Base-by-base conservation (phyloP, 2,113 vertebrate genomes). In the Dissostichus mawsoni region DNA sequence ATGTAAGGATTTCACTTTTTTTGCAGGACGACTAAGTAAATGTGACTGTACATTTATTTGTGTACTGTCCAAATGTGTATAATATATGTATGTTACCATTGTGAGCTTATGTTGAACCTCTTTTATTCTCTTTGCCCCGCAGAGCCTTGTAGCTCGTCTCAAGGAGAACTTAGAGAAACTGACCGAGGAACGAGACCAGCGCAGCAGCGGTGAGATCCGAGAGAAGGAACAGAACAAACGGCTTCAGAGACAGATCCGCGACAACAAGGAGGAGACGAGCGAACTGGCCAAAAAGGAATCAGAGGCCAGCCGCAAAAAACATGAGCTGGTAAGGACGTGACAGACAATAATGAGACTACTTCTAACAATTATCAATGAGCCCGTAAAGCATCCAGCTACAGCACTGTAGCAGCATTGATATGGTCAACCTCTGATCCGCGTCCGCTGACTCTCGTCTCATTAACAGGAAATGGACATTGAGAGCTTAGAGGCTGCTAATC, bases 211-310 rank as follows among this genome's bases (percentile, higher is more conserved):
- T 0, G 98, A 99, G 94, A 97, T 92, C 87, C 94, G 98, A 3
- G 98, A 99, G 92, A 98, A 97, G 84, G 98, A 99, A 77, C 98
- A 99, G 85, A 98, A 98, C 94, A 99, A 99, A 87, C 93, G 98
- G 23, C 89, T 98, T 53, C 98, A 98, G 92, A 92, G 98, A 29
- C 98, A 98, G 95, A 96, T 98, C 75, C 96, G 97, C 0, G 98
- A 99, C 68, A 81, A 96, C 87, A 98, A 98, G 89, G 98, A 99
- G 90, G 98, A 99, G 93, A 97, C 96, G 94, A 95, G 89, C 0
- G 98, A 99, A 87, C 94, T 99, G 69, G 95, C 96, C 91, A 98
- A 98, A 88, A 99, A 98, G 86, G 98, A 99, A 88, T 92, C 95
- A 0, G 98, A 99, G 89, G 97, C 98, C 41, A 98, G 96, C 86